These are phyloP conservation scores for Polyommatus icarus DNA, from an alignment of 2,888 invertebrate species.

Conservation along the genomic window DNA sequence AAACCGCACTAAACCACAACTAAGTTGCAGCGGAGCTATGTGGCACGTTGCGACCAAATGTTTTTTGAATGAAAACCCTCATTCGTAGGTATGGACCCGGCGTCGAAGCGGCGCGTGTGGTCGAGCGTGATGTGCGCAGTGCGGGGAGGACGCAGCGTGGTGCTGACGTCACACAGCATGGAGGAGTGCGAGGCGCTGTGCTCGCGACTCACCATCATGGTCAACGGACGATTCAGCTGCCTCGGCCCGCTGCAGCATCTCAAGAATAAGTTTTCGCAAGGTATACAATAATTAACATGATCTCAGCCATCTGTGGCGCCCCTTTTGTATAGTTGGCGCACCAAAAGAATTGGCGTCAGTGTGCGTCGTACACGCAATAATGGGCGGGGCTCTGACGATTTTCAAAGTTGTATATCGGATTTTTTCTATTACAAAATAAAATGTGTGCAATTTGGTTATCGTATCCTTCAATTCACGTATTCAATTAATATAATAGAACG, in stretches of 20 bases:
- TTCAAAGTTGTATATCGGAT: too few relatives aligned
- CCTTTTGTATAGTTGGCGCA: too few relatives aligned
- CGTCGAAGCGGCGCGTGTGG: slow-evolving; percentile 91
- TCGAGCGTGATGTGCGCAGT: slow-evolving; percentile 82
- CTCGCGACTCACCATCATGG: slow-evolving; percentile 89
- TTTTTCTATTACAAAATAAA: too few relatives aligned
- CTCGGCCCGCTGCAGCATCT: slow-evolving; percentile 86
- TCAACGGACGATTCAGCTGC: slow-evolving; percentile 85
- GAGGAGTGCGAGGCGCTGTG: slow-evolving; percentile 92
- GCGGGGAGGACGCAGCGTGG: slow-evolving; percentile 84
- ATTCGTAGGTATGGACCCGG: slow-evolving; percentile 87
- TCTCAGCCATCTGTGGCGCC: too few relatives aligned
- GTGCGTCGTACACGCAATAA: not conserved
- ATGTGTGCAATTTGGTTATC: too few relatives aligned
- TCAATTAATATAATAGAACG: too few relatives aligned
- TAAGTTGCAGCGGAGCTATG: too few relatives aligned
- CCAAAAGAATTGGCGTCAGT: not conserved
- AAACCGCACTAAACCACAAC: too few relatives aligned
- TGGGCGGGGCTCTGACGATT: too few relatives aligned
- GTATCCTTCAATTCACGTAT: too few relatives aligned
- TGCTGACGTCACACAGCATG: slow-evolving; percentile 84
- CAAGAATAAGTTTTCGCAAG: slow-evolving; percentile 79
- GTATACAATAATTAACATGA: slow-evolving; percentile 49
- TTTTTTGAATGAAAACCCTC: too few relatives aligned
- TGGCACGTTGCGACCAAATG: too few relatives aligned